A percentile compares a stretch with the other conserved stretches of the same genome.
Evolutionary conservation across 2,113 vertebrate genomes (phyloP).

Genomic region (Lethenteron camtschaticum): DNA sequence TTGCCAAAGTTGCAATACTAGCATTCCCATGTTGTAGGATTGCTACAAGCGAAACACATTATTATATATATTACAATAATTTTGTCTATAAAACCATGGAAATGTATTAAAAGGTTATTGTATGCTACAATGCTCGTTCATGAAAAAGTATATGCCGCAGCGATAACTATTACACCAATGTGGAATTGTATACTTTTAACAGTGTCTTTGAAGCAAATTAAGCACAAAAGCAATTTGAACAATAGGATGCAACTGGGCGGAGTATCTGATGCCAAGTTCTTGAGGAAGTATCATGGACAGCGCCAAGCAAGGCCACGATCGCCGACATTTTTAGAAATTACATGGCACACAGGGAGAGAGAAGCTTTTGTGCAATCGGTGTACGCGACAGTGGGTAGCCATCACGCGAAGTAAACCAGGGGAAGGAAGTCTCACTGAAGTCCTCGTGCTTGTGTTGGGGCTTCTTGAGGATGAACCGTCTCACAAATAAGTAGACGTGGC

Average conservation of each 20-base stretch:
- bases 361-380: not conserved
- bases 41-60: no score
- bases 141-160: no score
- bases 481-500: constrained; percentile 49
- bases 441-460: constrained; percentile 14
- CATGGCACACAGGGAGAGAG: fast-evolving
- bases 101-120: no score
- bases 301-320: fast-evolving
- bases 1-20: no score
- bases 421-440: constrained; percentile 39
- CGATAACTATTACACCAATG: no score
- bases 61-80: no score
- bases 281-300: not conserved
- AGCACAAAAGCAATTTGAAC: no score
- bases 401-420: not conserved
- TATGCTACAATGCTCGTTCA: no score
- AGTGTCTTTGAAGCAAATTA: no score
- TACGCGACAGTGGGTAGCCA: fast-evolving
- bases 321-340: fast-evolving
- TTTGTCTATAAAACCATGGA: no score
- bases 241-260: not conserved
- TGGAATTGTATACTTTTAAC: no score
- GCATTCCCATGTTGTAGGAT: no score
- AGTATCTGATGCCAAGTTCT: not conserved
- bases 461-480: constrained; percentile 19